Conservation (phyloP, 2,888 invertebrate species). For the Clepsis dumicolana region DNA sequence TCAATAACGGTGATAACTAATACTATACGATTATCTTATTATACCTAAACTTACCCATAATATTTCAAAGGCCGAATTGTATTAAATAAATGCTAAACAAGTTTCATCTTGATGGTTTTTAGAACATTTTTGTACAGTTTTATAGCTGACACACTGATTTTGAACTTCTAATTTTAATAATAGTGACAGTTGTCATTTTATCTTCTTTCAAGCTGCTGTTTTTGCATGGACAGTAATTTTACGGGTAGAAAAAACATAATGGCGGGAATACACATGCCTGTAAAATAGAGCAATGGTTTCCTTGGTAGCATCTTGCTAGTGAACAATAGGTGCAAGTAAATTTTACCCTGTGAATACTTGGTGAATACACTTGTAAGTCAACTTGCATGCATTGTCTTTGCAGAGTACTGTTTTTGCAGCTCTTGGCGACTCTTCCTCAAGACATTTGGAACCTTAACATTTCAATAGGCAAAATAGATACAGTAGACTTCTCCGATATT, state of each 20-base stretch:
- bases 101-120: conserved; percentile 50
- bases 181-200: conserved; percentile 57
- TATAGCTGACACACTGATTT: conserved; percentile 58
- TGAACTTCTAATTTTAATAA: conserved; percentile 76
- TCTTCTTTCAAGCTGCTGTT: conserved; percentile 51
- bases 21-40: conserved; percentile 46
- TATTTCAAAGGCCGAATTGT: conserved; percentile 52
- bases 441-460: too few relatives aligned
- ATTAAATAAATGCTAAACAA: conserved; percentile 44
- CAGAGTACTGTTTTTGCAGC: too few relatives aligned
- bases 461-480: too few relatives aligned
- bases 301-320: too few relatives aligned
- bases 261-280: neutral
- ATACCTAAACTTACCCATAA: conserved; percentile 70
- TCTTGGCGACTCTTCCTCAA: too few relatives aligned
- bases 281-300: neutral
- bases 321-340: too few relatives aligned
- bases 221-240: conserved; percentile 46
- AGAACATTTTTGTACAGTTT: conserved; percentile 55
- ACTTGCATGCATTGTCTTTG: too few relatives aligned
- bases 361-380: too few relatives aligned
- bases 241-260: neutral
- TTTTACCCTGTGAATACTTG: too few relatives aligned
- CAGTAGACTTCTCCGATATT: too few relatives aligned
- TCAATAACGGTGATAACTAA: conserved; percentile 57